Base-by-base conservation (phyloP, 35 echinoderm and acorn worm species). In the Holothuria glaberrima region DNA sequence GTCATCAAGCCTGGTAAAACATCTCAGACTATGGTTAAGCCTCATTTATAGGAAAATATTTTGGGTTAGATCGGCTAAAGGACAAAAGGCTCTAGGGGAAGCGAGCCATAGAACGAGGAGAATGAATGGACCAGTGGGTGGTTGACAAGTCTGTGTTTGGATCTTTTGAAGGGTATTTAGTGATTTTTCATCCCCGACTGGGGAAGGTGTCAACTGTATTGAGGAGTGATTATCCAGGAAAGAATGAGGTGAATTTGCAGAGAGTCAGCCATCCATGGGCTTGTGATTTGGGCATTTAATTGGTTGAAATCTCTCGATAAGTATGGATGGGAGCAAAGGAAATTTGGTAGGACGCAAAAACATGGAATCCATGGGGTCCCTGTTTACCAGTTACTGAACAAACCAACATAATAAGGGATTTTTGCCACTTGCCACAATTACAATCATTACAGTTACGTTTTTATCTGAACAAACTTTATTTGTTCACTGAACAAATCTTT, bases 21-120 rank as follows among this genome's bases (percentile, higher is more conserved):
- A 75, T 32, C 71, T 41, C 71, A 75, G 44, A 17, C 32, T 32
- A 38, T 75, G 44, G 31, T 75, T 45, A 41, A 75, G 44, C 71
- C 71, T 75, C 71, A 75, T 75, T 75, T 75, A 38, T 75, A 75
- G 71, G 71, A 75, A 75, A 75, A 75, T 75, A 75, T 75, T 75
- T 75, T 75, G 71, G 71, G 71, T 75, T 18, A 75, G 44, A 75
- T 75, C 71, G 9, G 71, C 71, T 75, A 41, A 75, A 75, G 71
- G 31, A 41, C 32, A 32, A 75, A 75, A 75, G 34, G 71, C 14
- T 41, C 22, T 45, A 21, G 34, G 20, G 71, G 71, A 75, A 38
- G 71, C 20, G 34, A 75, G 71, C 21, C 31, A 41, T 41, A 38
- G 24, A 41, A 75, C 14, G 44, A 32, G 24, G 71, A 38, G 71